Evolutionary conservation across 2,113 vertebrate species (phyloP), one percentile per base, ranked within the genome.

Genomic region (Nesoenas mayeri): DNA sequence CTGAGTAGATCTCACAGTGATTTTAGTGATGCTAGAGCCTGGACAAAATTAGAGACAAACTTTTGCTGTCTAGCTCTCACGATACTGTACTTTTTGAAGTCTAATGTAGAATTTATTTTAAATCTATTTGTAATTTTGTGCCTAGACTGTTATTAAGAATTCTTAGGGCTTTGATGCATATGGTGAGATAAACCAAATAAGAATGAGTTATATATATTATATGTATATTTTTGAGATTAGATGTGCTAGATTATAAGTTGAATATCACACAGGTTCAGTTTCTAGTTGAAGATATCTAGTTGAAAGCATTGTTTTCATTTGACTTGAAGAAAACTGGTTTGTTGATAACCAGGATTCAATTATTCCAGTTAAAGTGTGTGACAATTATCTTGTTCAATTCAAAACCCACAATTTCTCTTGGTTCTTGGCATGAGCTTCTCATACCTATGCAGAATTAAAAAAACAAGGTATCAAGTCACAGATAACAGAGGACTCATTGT

Each of bases 331-430:
- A 38, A 44, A 36, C 4, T 60, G 36, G 3, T 69, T 48, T 65
- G 11, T 53, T 88, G 31, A 56, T 81, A 67, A 62, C 8, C 28
- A 34, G 11, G 6, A 58, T 71, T 71, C 53, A 79, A 15, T 24
- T 71, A 74, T 66, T 48, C 11, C 8, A 53, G 26, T 18, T 75
- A 32, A 78, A 92, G 72, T 34, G 2, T 60, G 14, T 36, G 80
- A 53, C 5, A 71, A 44, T 36, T 67, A 2, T 12, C 12, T 50
- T 66, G 12, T 57, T 60, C 3, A 29, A 53, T 25, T 4, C 3
- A 69, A 77, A 50, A 0, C 1, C 0, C 5, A n/a, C 1, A 21
- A 3, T 57, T 83, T 88, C 62, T 88, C 34, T 51, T 9, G 5
- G 18, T 84, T 12, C 8, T 58, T 91, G 13, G 12, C 25, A 65